These are phyloP conservation scores for Pempheris klunzingeri DNA, from an alignment of 2,797 vertebrate species.

Conservation along the genomic window DNA sequence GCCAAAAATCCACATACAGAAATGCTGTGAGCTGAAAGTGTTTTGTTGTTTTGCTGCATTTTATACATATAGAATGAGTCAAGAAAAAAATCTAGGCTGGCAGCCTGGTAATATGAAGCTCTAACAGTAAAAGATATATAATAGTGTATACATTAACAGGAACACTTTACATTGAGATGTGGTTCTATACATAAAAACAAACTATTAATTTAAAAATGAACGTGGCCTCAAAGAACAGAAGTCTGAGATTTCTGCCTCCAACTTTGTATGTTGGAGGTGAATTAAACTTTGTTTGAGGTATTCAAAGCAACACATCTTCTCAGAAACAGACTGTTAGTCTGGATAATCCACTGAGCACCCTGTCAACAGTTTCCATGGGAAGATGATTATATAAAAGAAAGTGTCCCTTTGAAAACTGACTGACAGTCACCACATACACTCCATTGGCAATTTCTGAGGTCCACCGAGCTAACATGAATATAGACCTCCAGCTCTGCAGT, in stretches of 20 bases:
- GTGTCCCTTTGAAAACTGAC: no score
- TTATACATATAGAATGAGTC: not conserved
- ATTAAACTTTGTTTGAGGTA: no score
- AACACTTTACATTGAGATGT: not conserved
- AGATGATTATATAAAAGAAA: not conserved
- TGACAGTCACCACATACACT: not conserved
- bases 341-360: no score
- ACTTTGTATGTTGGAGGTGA: no score
- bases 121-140: not conserved
- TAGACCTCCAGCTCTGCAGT: not conserved
- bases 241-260: no score
- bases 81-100: not conserved
- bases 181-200: not conserved
- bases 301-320: not conserved
- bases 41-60: not conserved
- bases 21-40: not conserved
- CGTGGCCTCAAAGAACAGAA: not conserved
- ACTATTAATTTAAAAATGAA: no score
- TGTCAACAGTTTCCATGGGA: no score
- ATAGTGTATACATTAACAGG: not conserved
- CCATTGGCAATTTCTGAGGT: not conserved
- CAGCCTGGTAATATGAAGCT: not conserved
- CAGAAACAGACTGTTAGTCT: no score
- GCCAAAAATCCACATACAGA: not conserved
- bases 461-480: not conserved